Conservation (phyloP, 2,797 vertebrate genomes). For the Philypnodon macrostomus region DNA sequence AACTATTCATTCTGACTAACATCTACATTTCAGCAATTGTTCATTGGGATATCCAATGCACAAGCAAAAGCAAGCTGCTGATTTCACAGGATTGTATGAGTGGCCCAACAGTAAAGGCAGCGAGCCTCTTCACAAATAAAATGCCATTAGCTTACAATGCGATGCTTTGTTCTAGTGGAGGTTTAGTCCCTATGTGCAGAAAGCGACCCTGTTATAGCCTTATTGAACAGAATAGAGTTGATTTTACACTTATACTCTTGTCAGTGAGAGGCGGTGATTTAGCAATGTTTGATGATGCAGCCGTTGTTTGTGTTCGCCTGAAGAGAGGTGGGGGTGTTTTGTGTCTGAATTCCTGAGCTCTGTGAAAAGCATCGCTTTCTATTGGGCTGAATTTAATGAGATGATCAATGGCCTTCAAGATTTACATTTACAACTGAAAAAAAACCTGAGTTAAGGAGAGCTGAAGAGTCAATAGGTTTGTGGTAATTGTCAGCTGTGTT, state of each 20-base stretch:
- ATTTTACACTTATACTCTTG: constrained; percentile 78
- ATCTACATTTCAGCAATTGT: too few relatives aligned
- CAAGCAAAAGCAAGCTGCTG: too few relatives aligned
- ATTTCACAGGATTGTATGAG: constrained; percentile 47
- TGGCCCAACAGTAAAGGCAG: constrained; percentile 68
- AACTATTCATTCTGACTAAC: constrained; percentile 25
- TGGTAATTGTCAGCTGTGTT: too few relatives aligned
- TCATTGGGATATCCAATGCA: too few relatives aligned
- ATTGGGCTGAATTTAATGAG: constrained; percentile 68
- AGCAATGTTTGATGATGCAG: constrained; percentile 70
- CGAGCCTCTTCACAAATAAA: constrained; percentile 73
- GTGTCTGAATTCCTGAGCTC: constrained; percentile 75
- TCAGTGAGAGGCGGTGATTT: constrained; percentile 67
- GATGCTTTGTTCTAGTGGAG: constrained; percentile 80
- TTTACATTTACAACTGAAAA: constrained; percentile 70
- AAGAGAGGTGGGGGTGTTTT: constrained; percentile 59
- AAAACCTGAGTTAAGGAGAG: constrained; percentile 57
- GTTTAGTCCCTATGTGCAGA: constrained; percentile 71
- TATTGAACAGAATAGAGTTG: constrained; percentile 77
- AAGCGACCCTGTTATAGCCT: constrained; percentile 76
- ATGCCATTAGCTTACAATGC: constrained; percentile 77
- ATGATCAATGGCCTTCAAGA: constrained; percentile 75
- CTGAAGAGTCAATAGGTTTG: constrained; percentile 71
- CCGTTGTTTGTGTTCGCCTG: constrained; percentile 63
- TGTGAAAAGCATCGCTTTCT: constrained; percentile 73